These are phyloP conservation scores for Callorhinus ursinus DNA, from an alignment of 2,113 vertebrate species.

Conservation along the genomic window DNA sequence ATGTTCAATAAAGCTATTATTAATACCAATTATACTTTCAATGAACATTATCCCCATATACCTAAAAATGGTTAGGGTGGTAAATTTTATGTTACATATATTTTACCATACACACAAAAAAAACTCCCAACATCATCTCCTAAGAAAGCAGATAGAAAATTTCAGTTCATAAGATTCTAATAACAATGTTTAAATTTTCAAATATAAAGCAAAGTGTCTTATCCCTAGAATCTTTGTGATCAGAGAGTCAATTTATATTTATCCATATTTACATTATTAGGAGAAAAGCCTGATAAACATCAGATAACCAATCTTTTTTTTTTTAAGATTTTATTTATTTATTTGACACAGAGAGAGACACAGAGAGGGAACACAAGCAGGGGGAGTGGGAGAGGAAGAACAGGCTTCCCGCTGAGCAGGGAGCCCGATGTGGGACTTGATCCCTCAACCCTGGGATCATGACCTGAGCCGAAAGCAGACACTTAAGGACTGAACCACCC, in stretches of 20 bases:
- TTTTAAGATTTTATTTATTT: too few species aligned
- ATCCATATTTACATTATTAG: background rate
- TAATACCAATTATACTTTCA: conserved; percentile 11
- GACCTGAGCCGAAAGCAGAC: too few species aligned
- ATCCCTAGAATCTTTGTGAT: background rate
- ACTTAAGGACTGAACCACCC: too few species aligned
- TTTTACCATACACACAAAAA: background rate
- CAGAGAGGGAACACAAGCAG: too few species aligned
- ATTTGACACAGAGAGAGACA: too few species aligned
- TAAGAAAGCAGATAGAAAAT: conserved; percentile 19
- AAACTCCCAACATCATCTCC: conserved; percentile 3
- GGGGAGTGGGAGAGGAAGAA: too few species aligned
- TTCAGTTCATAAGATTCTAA: conserved; percentile 48
- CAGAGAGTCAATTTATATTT: background rate
- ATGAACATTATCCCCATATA: background rate
- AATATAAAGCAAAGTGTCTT: background rate
- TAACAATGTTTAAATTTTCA: conserved; percentile 33
- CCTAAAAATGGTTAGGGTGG: conserved; percentile 30
- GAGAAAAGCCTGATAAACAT: background rate
- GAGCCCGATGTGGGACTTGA: too few species aligned
- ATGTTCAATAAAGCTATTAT: background rate
- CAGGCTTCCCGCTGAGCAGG: too few species aligned
- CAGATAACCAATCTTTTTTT: background rate
- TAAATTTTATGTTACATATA: background rate
- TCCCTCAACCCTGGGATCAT: too few species aligned